Percentiles rank a stretch among this genome's conserved stretches.
Conservation (phyloP, 2,797 vertebrate genomes). For the Tapera naevia region DNA sequence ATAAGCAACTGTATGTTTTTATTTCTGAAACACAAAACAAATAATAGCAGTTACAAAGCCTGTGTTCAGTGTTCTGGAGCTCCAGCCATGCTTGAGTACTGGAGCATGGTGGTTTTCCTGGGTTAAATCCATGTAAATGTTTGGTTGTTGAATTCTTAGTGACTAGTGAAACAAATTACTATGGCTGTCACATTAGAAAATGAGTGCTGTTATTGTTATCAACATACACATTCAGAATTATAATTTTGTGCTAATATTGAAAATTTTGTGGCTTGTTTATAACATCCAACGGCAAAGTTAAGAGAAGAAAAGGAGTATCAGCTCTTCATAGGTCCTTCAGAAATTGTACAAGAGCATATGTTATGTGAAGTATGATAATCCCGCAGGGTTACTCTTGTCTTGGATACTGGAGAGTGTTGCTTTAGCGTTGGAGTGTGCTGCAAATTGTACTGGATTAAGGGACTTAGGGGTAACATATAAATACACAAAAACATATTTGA, state of each 20-base stretch:
- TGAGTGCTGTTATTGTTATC: not conserved
- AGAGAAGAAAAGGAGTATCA: not conserved
- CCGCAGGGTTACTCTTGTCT: not conserved
- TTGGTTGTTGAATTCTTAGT: not conserved
- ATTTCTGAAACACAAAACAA: not conserved
- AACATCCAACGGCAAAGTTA: not conserved
- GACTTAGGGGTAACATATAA: not conserved
- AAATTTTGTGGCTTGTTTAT: not conserved
- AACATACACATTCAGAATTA: not conserved
- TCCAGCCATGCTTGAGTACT: not conserved
- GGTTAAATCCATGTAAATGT: not conserved
- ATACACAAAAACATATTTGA: not conserved
- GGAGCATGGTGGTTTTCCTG: not conserved
- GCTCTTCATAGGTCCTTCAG: not conserved
- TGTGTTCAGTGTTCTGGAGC: not conserved
- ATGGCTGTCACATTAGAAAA: not conserved
- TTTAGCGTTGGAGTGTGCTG: not conserved
- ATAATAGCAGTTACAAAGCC: not conserved
- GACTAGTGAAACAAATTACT: not conserved
- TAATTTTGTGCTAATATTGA: not conserved
- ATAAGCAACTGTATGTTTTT: not conserved
- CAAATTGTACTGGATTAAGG: not conserved
- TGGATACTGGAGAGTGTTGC: not conserved
- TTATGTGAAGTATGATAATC: not conserved
- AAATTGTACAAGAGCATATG: accelerated